Conservation (phyloP, 2,113 vertebrate species). For the Cairina moschata region DNA sequence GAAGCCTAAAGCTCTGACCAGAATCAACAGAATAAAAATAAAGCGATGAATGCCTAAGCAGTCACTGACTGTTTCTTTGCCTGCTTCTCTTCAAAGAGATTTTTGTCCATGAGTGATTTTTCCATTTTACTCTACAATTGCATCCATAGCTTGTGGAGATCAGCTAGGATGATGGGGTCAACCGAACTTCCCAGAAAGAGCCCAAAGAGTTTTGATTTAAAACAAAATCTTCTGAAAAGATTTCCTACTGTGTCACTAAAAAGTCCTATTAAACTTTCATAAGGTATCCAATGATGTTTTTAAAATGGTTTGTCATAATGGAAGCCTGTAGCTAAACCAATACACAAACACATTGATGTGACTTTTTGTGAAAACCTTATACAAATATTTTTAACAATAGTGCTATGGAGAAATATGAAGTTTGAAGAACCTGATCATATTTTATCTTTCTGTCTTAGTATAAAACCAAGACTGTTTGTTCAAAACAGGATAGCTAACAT, state of each 20-base stretch:
- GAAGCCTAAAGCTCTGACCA: neutral
- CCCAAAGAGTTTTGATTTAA: constrained; percentile 38
- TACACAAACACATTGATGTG: constrained; percentile 36
- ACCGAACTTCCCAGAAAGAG: constrained; percentile 32
- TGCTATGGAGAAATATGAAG: neutral
- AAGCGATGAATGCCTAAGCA: neutral
- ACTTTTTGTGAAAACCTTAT: constrained; percentile 15
- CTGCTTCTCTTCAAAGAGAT: neutral
- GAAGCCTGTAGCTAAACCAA: constrained; percentile 56
- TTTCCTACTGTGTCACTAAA: constrained; percentile 51
- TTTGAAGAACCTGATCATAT: neutral
- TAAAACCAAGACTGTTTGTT: neutral
- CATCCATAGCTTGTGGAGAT: neutral
- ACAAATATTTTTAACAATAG: neutral
- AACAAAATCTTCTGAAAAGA: constrained; percentile 60
- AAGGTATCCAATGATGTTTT: constrained; percentile 49
- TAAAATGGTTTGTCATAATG: constrained; percentile 42
- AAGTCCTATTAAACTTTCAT: constrained; percentile 59
- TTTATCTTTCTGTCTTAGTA: neutral
- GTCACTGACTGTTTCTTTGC: neutral
- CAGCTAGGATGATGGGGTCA: neutral
- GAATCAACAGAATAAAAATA: constrained; percentile 18
- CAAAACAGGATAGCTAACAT: neutral
- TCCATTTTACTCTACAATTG: neutral
- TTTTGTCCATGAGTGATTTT: neutral